phyloP scores from a whole-genome alignment of 2,113 vertebrate species.

The Sigmodon hispidus region DNA sequence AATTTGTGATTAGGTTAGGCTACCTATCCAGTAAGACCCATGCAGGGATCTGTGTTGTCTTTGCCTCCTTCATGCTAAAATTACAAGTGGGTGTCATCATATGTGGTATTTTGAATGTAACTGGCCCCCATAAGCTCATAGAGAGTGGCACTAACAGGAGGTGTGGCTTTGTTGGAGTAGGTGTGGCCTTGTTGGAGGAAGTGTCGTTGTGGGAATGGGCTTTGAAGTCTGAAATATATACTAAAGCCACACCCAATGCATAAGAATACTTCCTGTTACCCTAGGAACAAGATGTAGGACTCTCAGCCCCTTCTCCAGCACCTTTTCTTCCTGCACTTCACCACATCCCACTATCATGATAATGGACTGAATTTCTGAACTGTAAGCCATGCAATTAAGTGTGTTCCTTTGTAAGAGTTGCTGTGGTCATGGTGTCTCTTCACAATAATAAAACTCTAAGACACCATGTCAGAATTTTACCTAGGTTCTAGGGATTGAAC shows the following conservation, averaged over 20 bases:
- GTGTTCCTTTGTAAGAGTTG: not conserved
- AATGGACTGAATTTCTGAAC: too few relatives aligned
- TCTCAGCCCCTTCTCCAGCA: not conserved
- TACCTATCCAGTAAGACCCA: not conserved
- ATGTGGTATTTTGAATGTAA: not conserved
- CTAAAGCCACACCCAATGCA: not conserved
- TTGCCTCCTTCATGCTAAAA: not conserved
- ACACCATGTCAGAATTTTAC: not conserved
- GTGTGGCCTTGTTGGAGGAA: not conserved
- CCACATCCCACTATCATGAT: not conserved
- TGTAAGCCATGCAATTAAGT: not conserved
- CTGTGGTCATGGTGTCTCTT: not conserved
- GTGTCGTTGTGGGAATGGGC: not conserved
- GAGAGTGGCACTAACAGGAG: not conserved
- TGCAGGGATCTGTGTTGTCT: not conserved
- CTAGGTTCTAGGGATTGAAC: not conserved
- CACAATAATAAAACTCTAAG: not conserved
- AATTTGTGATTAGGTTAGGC: not conserved
- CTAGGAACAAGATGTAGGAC: not conserved
- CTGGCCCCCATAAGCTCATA: not conserved
- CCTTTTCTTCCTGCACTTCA: not conserved
- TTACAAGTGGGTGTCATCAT: not conserved
- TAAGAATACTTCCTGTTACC: not conserved
- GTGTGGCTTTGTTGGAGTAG: not conserved
- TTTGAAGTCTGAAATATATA: not conserved